Conservation (phyloP, 2,888 invertebrate species). For the Latrodectus hesperus region DNA sequence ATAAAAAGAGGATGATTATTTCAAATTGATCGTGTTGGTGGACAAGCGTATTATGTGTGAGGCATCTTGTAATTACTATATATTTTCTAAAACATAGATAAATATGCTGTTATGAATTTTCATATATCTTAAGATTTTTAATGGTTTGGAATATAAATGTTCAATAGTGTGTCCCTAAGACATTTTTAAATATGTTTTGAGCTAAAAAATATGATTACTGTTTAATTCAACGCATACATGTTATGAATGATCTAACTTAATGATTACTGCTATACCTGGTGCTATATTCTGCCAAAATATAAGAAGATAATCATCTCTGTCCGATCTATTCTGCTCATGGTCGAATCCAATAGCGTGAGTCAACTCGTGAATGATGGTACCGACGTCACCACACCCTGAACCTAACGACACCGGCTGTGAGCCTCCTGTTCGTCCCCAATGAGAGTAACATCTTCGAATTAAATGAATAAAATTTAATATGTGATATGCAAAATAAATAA, state of each 20-base stretch:
- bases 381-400: conserved; percentile 35
- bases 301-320: conserved; percentile 73
- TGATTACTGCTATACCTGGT: conserved; percentile 11
- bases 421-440: conserved; percentile 43
- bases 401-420: conserved; percentile 50
- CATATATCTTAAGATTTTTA: neutral
- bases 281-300: conserved; percentile 72
- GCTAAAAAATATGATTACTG: neutral
- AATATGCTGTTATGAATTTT: neutral
- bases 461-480: too few relatives aligned
- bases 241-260: neutral
- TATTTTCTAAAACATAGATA: neutral
- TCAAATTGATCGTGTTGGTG: too few relatives aligned
- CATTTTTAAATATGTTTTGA: neutral
- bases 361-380: conserved; percentile 61
- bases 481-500: too few relatives aligned
- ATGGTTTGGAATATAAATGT: neutral
- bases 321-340: conserved; percentile 74
- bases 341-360: conserved; percentile 71
- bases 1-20: too few relatives aligned
- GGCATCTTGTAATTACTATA: neutral
- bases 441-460: conserved; percentile 53
- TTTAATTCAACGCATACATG: too few relatives aligned
- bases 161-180: neutral
- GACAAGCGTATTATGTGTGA: too few relatives aligned